These are phyloP conservation scores for Agonopterix arenella DNA, from an alignment of 2,888 invertebrate species.

Conservation along the genomic window DNA sequence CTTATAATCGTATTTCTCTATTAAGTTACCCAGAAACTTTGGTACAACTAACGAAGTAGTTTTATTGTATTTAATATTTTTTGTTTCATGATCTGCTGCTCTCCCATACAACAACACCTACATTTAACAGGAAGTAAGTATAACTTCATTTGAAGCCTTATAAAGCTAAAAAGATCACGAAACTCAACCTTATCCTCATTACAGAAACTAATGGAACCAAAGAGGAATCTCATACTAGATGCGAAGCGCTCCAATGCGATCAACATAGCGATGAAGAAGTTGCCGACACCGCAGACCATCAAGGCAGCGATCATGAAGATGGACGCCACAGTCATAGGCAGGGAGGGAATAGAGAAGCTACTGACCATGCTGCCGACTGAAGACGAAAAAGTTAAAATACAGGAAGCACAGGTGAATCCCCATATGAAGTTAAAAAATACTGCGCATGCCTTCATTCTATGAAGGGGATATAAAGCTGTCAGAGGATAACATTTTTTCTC, in stretches of 20 bases:
- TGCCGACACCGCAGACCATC: constrained; percentile 98
- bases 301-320: constrained; percentile 99
- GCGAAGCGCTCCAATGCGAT: constrained; percentile 99
- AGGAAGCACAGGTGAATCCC: constrained; percentile 87
- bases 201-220: constrained; percentile 69
- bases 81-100: no score
- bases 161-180: no score
- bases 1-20: no score
- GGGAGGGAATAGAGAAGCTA: constrained; percentile 98
- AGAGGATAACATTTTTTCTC: neutral
- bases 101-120: no score
- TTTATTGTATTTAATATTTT: no score
- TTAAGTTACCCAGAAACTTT: neutral
- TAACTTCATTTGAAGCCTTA: no score
- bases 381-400: constrained; percentile 96
- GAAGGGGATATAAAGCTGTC: neutral
- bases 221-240: constrained; percentile 87
- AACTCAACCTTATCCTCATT: neutral
- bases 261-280: constrained; percentile 99
- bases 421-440: neutral
- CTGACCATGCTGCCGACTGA: constrained; percentile 98
- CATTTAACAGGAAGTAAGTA: no score
- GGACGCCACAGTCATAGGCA: constrained; percentile 98
- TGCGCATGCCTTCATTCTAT: no score
- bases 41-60: neutral